Evolutionary conservation across 1,140 invertebrate genomes (phyloP).

Genomic region (Microplitis mediator): DNA sequence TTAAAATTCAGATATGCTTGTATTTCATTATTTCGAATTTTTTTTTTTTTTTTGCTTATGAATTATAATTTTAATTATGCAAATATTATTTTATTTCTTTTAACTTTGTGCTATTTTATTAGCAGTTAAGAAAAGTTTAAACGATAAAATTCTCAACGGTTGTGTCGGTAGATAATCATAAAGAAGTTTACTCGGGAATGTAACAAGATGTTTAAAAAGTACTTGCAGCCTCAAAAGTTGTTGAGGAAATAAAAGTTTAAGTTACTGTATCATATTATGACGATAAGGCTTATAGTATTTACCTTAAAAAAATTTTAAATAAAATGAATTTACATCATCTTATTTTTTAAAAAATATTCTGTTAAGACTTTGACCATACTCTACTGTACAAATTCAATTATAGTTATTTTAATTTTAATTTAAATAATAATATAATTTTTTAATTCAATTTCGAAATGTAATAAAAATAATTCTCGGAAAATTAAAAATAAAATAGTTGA

Average conservation of each 20-base stretch:
- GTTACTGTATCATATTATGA: not conserved
- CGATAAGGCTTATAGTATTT: not conserved
- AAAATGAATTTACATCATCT: not conserved
- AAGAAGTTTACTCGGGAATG: not conserved
- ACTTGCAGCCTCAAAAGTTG: not conserved
- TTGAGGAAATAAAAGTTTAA: not conserved
- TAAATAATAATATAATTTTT: no score
- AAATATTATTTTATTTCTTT: not conserved
- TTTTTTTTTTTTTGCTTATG: no score
- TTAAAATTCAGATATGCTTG: no score
- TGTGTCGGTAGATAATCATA: not conserved
- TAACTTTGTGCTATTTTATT: not conserved
- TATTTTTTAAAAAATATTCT: no score
- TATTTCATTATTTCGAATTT: no score
- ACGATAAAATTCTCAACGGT: not conserved
- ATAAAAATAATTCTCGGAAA: not conserved
- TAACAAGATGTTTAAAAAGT: constrained; percentile 5
- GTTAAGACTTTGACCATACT: no score
- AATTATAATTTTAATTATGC: not conserved
- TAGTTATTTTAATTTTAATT: no score
- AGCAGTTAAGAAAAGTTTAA: not conserved
- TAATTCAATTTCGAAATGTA: no score
- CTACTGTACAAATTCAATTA: no score
- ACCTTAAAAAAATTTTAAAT: not conserved
- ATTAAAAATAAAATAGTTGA: no score